Base-by-base conservation (phyloP, 2,113 vertebrate species). In the Phalacrocorax carbo region DNA sequence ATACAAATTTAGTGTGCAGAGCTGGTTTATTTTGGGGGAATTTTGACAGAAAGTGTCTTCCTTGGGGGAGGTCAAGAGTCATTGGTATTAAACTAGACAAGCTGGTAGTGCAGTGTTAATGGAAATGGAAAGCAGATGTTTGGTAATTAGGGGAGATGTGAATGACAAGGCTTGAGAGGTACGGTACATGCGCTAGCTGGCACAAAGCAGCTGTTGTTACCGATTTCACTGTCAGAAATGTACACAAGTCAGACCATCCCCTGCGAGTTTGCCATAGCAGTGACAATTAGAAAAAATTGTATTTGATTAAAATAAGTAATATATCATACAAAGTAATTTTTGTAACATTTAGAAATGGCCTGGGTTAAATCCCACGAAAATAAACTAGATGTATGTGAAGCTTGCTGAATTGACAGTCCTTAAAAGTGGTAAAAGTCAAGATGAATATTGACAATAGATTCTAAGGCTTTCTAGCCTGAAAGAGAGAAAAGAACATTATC, bases 71-170 rank as follows among this genome's bases (percentile, higher is more conserved):
- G 99, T 99, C 99, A 99, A 98, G 98, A 99, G 99, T 99, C 99
- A 97, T 76, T 98, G 98, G 98, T 99, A 99, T 99, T 99, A 99
- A 98, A 98, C 97, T 98, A 99, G 99, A 99, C 99, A 99, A 99
- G 99, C 99, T 99, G 99, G 99, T 98, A 98, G 98, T 97, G 98
- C 98, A 98, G 99, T 99, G 99, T 98, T 99, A 99, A 99, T 98
- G 98, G 98, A 99, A 99, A 98, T 98, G 98, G 98, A 99, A 98
- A 99, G 99, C 99, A 99, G 99, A 99, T 99, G 99, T 99, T 99
- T 98, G 98, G 99, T 99, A 99, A 99, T 99, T 99, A 99, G 99
- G 98, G 99, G 98, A 99, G 99, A 99, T 98, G 99, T 99, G 99
- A 99, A 98, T 99, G 99, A 99, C 99, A 99, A 99, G 99, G 99